phyloP scores from a whole-genome alignment of 2,113 vertebrate species.

The Anser brachyrhynchus region DNA sequence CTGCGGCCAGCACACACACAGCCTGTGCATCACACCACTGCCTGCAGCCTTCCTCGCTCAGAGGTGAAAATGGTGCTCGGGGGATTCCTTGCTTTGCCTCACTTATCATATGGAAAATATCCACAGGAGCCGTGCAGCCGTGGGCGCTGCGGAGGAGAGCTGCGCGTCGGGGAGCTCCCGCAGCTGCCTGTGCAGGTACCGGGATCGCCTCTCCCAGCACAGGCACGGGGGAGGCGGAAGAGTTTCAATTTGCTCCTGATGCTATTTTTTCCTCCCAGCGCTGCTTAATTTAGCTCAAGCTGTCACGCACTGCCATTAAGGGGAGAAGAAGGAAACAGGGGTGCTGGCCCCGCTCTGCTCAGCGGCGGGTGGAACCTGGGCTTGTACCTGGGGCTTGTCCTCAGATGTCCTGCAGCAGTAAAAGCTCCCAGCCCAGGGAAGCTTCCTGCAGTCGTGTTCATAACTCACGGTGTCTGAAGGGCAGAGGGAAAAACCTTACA shows the following conservation, averaged over 20 bases:
- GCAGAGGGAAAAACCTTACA: not conserved
- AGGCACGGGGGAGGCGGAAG: not conserved
- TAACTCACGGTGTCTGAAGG: not conserved
- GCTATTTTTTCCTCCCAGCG: conserved; percentile 23
- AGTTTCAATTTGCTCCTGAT: conserved; percentile 48
- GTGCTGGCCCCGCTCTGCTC: not conserved
- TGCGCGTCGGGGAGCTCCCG: not conserved
- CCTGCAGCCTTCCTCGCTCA: not conserved
- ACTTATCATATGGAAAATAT: not conserved
- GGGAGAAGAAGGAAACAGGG: not conserved
- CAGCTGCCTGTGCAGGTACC: not conserved
- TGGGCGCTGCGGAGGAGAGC: not conserved
- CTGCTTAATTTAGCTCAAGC: conserved; percentile 50
- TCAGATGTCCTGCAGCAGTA: not conserved
- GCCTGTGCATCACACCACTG: rapidly evolving
- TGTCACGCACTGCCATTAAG: not conserved
- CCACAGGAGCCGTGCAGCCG: not conserved
- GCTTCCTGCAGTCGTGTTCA: rapidly evolving
- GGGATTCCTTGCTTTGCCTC: not conserved
- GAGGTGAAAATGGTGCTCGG: rapidly evolving
- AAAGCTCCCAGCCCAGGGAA: not conserved
- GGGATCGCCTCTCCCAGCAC: not conserved
- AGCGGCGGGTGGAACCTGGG: not conserved
- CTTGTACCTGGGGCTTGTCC: not conserved
- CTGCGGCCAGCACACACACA: rapidly evolving